Evolutionary conservation across 2,888 invertebrate genomes (phyloP), one percentile per base, ranked within the genome.

Genomic region (Junonia oenone): DNA sequence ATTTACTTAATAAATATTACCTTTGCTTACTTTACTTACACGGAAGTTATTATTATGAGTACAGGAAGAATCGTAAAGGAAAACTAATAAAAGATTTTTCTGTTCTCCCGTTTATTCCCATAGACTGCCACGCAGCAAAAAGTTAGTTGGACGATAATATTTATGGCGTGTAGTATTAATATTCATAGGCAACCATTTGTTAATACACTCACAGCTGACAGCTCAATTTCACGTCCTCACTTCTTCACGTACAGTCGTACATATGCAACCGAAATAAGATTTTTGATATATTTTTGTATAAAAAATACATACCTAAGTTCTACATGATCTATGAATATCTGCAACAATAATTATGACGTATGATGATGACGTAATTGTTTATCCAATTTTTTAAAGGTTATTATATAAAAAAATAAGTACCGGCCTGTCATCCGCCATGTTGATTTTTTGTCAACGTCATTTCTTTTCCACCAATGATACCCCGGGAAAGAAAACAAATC

Each of bases 151-250:
- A 45, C 51, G 26, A 49, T 58, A 60, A 60, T 64, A 62, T 62
- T 62, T 62, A 63, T 58, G 58, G 52, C 45, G 48, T 52, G 48
- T 54, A 46, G 35, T 82, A 87, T 88, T 87, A 87, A 85, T 88
- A 88, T 88, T 86, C 88, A 88, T 88, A 79, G 81, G 62, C 57
- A 67, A 72, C 78, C 80, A 86, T 88, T 87, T 84, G 79, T 87
- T 87, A 85, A 84, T 85, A 81, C 72, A 78, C 75, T 76, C 76
- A 73, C 70, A 68, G 71, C 74, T 79, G 88, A 88, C 88, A 88
- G 84, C 81, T 88, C 83, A 86, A 87, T 88, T 83, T 84, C 73
- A 81, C 72, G 47, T 55, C 6, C 49, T 51, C 38, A 22, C 37
- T 13, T n/a, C 14, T 48, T 11, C 48, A 51, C 50, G 46, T 35